Base-by-base conservation (phyloP, 2,797 vertebrate genomes). In the Muscicapa comitata region DNA sequence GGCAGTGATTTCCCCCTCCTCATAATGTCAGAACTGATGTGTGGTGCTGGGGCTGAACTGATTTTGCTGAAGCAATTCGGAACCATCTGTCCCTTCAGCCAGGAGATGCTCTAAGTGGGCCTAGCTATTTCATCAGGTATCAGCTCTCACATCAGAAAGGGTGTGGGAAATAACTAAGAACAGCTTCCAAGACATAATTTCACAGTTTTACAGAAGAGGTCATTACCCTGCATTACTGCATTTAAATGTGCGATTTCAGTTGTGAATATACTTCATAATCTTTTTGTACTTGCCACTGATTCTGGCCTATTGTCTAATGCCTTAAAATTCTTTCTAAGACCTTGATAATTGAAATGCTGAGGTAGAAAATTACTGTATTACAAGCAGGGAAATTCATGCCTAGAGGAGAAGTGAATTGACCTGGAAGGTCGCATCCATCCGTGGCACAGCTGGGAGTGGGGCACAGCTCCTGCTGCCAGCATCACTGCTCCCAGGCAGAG, bases 321-420 rank as follows among this genome's bases (percentile, higher is more conserved):
- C 76, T 95, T 78, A 61, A 93, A 88, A 88, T 84, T 81, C 37
- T 89, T 92, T 63, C 83, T 78, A 90, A 94, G 63, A 88, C 85
- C 70, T 91, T 66, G 79, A 59, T 67, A 93, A 93, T 31, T 78
- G 74, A 96, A 94, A 95, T 31, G 71, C 79, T 94, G 95, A 97
- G 95, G 96, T 96, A 97, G 95, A 94, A 94, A 95, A 96, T 76
- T 53, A 91, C 73, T 81, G n/a, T 86, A 73, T 95, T 72, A 81
- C n/a, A 76, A 89, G 76, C 82, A 90, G 90, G 45, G 55, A 84
- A 73, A 84, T 83, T 86, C 79, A 51, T 25, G 59, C 61, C 1
- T 2, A 51, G 76, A 88, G 72, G 61, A 74, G 72, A 93, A 96
- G 65, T 83, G 75, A 95, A 90, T 87, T 91, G 90, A 94, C 78